A percentile compares a stretch with the other conserved stretches of the same genome.
phyloP scores from a whole-genome alignment of 2,113 vertebrate species.

The Acanthisitta chloris region DNA sequence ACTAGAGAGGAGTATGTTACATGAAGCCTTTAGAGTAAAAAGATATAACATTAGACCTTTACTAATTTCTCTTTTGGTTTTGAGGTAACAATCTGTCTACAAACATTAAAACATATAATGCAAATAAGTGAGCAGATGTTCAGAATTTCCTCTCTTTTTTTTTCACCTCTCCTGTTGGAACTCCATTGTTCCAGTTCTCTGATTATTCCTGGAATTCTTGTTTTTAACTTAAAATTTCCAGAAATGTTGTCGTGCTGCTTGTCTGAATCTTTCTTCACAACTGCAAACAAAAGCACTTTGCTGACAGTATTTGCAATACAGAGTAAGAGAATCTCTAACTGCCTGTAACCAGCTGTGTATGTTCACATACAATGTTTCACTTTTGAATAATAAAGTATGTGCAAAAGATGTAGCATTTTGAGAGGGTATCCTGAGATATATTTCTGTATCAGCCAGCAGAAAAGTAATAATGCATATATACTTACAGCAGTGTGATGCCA shows the following conservation, averaged over 20 bases:
- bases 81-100: neutral
- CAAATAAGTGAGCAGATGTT: neutral
- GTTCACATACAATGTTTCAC: neutral
- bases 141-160: neutral
- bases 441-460: neutral
- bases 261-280: neutral
- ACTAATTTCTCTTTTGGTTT: neutral
- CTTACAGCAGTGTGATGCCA: neutral
- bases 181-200: neutral
- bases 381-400: neutral
- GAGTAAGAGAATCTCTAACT: neutral
- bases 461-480: neutral
- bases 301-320: neutral
- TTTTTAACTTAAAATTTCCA: neutral
- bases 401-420: neutral
- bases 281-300: neutral
- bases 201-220: neutral
- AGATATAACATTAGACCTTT: neutral
- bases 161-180: neutral
- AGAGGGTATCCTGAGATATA: neutral
- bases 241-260: neutral
- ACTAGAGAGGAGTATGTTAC: neutral
- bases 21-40: neutral
- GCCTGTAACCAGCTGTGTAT: neutral
- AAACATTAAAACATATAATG: neutral